Percentiles rank a stretch among this genome's conserved stretches.
phyloP scores from a whole-genome alignment of 2,797 vertebrate genomes.

The Molothrus aeneus region DNA sequence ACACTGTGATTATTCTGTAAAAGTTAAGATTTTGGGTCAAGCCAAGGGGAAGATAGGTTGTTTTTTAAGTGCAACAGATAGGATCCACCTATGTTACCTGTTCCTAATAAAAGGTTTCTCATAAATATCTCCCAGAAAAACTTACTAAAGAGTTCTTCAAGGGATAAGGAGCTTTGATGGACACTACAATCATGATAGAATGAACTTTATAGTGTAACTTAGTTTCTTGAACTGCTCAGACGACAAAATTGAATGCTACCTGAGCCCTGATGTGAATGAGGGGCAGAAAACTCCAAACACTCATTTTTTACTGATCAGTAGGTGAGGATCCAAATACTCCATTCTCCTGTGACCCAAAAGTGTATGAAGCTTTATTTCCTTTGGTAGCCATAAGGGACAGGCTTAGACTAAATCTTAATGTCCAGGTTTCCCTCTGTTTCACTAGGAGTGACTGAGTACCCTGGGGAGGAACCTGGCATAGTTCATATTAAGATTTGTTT shows the following conservation, averaged over 20 bases:
- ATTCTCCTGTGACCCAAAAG: background rate
- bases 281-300: background rate
- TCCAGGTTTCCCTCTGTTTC: background rate
- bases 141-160: background rate
- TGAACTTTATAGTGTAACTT: background rate
- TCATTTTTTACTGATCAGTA: background rate
- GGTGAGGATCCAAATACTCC: background rate
- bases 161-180: background rate
- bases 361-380: background rate
- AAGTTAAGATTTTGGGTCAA: background rate
- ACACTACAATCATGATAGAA: background rate
- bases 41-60: background rate
- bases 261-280: background rate
- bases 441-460: background rate
- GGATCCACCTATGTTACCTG: background rate
- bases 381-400: background rate
- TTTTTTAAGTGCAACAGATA: background rate
- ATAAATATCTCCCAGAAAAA: background rate
- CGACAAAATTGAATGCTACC: background rate
- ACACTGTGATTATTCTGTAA: background rate
- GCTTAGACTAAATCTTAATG: background rate
- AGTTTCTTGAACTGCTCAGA: background rate
- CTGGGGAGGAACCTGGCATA: background rate
- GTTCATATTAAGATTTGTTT: background rate
- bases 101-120: background rate